Evolutionary conservation across 2,888 invertebrate genomes (phyloP).

Genomic region (Neoscelio sp.): DNA sequence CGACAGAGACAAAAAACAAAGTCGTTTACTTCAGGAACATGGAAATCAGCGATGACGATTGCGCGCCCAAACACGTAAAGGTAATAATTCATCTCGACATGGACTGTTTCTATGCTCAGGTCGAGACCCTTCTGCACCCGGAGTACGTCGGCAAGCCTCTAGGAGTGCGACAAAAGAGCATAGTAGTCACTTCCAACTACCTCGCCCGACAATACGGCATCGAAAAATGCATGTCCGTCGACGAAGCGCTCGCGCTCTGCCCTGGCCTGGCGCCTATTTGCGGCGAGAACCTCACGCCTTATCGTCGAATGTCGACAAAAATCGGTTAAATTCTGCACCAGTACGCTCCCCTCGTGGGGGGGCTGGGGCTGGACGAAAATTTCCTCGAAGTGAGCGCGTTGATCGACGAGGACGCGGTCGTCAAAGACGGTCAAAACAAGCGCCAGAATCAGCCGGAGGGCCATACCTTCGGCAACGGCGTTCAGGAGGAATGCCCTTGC

Average conservation of each 20-base stretch:
- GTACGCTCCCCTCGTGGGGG: constrained; percentile 90
- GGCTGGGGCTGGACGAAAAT: constrained; percentile 94
- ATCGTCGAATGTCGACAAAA: constrained; percentile 91
- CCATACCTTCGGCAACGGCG: constrained; percentile 85
- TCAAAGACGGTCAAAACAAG: constrained; percentile 1
- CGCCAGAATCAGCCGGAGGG: constrained; percentile 82
- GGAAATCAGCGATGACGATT: constrained; percentile 78
- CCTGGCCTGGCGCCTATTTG: constrained; percentile 90
- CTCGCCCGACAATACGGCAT: constrained; percentile 90
- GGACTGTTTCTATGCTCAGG: constrained; percentile 95
- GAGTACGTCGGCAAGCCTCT: constrained; percentile 87
- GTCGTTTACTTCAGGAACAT: no score
- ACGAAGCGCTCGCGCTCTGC: constrained; percentile 90
- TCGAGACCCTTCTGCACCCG: constrained; percentile 91
- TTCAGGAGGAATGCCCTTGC: constrained; percentile 87
- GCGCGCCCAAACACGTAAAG: constrained; percentile 84
- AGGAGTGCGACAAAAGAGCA: constrained; percentile 93
- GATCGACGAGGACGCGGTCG: constrained; percentile 82
- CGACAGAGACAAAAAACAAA: constrained; percentile 11
- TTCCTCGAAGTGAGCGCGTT: constrained; percentile 91
- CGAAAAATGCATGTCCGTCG: constrained; percentile 90
- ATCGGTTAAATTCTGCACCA: constrained; percentile 89
- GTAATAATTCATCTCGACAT: constrained; percentile 92
- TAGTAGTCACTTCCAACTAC: constrained; percentile 94
- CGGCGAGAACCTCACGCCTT: constrained; percentile 93